Evolutionary conservation across 2,113 vertebrate species (phyloP), one percentile per base, ranked within the genome.

Genomic region (Hassar affinis): DNA sequence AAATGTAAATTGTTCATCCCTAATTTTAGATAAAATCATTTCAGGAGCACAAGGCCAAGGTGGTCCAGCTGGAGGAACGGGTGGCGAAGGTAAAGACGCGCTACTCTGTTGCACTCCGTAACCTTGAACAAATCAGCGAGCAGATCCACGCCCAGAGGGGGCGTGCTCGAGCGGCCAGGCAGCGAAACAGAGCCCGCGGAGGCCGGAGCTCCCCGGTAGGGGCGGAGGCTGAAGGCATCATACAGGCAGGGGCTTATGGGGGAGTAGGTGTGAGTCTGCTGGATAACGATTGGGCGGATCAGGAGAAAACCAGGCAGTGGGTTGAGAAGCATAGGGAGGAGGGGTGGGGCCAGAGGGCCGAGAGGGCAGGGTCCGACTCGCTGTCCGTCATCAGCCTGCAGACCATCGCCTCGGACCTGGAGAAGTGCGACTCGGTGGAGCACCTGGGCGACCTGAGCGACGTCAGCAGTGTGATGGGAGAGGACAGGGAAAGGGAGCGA

Each of bases 101-200:
- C 0, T 98, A 98, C 71, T 96, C 96, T 0, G 94, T 96, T 4
- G 96, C 97, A 10, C 90, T 98, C 30, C 90, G 96, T 3, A 98
- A 96, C 91, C 92, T 98, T 88, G 97, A 98, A 78, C 94, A 96
- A 91, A 98, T 98, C 93, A 97, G 96, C 0, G 97, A 98, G 81
- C 95, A 98, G 88, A 98, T 98, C 81, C 97, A 97, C 0, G 95
- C 95, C 0, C 94, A 94, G 93, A 30, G 94, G 92, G 71, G 89
- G 80, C 77, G 90, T 42, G 1, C 87, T 89, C 1, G 87, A 57
- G 90, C 85, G 6, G 81, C 82, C 84, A 84, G 87, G 79, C 86
- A 87, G 6, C 79, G 74, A 12, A 87, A 84, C 54, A 61, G 81
- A 1, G 51, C 86, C 56, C 87, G 90, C 1, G 92, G 89, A 0